These are phyloP conservation scores for Drosophila sproati DNA, from an alignment of 1,140 invertebrate species.

Conservation along the genomic window DNA sequence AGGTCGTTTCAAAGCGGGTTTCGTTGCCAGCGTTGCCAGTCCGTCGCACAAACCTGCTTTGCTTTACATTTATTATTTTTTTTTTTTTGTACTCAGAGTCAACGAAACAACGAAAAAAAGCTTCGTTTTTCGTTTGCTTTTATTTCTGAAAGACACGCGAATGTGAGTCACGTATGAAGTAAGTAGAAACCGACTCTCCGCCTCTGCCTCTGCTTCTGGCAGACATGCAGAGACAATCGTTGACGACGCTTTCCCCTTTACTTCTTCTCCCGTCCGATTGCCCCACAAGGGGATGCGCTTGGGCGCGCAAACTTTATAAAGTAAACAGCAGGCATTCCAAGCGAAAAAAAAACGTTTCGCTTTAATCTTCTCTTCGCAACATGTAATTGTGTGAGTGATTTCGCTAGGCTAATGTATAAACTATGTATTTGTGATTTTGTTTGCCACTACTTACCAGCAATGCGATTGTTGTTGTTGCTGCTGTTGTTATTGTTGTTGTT, in stretches of 20 bases:
- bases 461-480: constrained; percentile 75
- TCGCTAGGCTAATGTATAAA: constrained; percentile 25
- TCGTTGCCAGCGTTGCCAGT: constrained; percentile 74
- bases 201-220: constrained; percentile 31
- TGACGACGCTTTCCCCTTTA: constrained; percentile 11
- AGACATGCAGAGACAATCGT: constrained; percentile 42
- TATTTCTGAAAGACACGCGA: constrained; percentile 80
- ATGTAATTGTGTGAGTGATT: constrained; percentile 36
- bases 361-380: constrained; percentile 26
- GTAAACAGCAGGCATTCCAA: constrained; percentile 56
- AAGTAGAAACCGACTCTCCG: constrained; percentile 74
- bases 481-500: constrained; percentile 65
- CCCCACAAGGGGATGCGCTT: constrained; percentile 34
- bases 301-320: constrained; percentile 53
- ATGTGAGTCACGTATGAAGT: constrained; percentile 81
- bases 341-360: constrained; percentile 46
- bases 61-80: constrained; percentile 79
- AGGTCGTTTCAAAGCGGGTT: constrained; percentile 84
- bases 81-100: constrained; percentile 65
- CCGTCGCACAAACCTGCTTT: constrained; percentile 78
- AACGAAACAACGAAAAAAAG: constrained; percentile 43
- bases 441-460: constrained; percentile 86
- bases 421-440: constrained; percentile 20
- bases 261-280: no score
- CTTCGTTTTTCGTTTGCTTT: constrained; percentile 73